Evolutionary conservation across 2,888 invertebrate genomes (phyloP).

Genomic region (Scaptomyza flava): DNA sequence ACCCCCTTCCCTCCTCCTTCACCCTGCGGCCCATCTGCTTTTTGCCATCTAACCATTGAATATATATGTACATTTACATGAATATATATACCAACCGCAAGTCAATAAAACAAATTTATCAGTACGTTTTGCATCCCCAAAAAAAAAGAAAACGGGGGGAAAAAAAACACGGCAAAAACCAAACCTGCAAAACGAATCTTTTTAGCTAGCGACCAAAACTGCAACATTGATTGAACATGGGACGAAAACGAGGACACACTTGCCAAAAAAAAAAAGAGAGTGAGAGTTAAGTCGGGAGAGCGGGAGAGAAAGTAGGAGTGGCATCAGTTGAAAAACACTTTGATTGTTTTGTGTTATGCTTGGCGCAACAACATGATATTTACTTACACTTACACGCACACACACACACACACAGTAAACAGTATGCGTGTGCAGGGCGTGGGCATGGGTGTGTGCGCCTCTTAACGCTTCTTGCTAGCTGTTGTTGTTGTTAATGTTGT

Average conservation of each 20-base stretch:
- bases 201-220: constrained; percentile 20
- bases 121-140: constrained; percentile 17
- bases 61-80: no score
- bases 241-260: constrained; percentile 2
- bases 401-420: neutral
- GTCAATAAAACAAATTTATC: constrained; percentile 40
- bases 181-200: constrained; percentile 8
- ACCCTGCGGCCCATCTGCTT: no score
- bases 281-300: neutral
- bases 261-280: neutral
- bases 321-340: constrained; percentile 42
- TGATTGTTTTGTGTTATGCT: constrained; percentile 50
- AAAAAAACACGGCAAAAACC: neutral
- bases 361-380: constrained; percentile 41
- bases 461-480: constrained; percentile 24
- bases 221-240: constrained; percentile 25
- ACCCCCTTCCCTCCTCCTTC: no score
- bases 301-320: neutral
- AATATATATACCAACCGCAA: neutral
- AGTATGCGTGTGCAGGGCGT: neutral
- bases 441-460: constrained; percentile 5
- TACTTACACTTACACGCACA: constrained; percentile 33
- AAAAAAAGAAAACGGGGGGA: neutral
- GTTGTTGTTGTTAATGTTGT: constrained; percentile 29
- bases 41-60: no score